Base-by-base conservation (phyloP, 2,888 invertebrate species). In the Rhingia campestris region DNA sequence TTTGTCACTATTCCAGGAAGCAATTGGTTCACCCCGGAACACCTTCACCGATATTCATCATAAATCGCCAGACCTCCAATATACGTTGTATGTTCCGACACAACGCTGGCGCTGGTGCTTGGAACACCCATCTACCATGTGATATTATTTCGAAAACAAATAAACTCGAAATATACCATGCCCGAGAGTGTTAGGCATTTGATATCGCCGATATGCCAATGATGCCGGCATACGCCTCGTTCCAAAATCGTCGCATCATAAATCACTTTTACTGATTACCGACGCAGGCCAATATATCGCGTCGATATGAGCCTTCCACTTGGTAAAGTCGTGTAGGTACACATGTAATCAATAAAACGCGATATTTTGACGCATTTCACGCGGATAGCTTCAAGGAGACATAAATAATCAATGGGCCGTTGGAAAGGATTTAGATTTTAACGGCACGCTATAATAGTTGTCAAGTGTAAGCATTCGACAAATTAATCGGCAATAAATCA, bases 71-170 rank as follows among this genome's bases (percentile, higher is more conserved):
- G 37, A 22, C 1, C 54, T 22, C 37, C 7, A 35, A 56, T 56
- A 32, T 22, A 22, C 22, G 22, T 22, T 22, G 1, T 22, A 22
- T 22, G 22, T 35, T 56, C 10, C n/a, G 54, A 56, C 14, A 56
- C 37, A 14, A 2, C 6, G 54, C 37, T 14, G 43, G 43, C 39
- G 39, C 39, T 39, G 6, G 7, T 12, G 59, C 41, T 33, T 59
- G 45, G n/a, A 32, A 32, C 56, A 35, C 12, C 32, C 6, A 32
- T 59, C 32, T 59, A 43, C 33, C 9, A 59, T 59, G 33, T 22
- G 45, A 43, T 32, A 53, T 43, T 59, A 53, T 43, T 59, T 32
- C n/a, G 32, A 59, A 59, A 59, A 59, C 59, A 59, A 59, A 59
- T 59, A 45, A 59, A 59, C 59, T 43, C n/a, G 43, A 33, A 41